phyloP scores from a whole-genome alignment of 2,888 invertebrate species.

The Temnothorax unifasciatus region DNA sequence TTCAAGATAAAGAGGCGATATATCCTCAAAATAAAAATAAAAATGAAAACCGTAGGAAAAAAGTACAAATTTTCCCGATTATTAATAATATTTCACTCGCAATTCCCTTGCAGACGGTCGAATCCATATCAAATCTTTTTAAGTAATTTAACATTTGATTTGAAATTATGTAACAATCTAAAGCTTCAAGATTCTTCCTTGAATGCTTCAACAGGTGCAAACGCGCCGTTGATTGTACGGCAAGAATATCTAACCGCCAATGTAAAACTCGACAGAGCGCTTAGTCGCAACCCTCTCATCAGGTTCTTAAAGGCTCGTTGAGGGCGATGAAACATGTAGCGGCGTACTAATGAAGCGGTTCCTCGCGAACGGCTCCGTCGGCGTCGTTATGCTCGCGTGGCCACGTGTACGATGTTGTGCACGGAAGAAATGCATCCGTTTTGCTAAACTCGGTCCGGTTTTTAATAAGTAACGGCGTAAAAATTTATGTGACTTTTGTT shows the following conservation, averaged over 20 bases:
- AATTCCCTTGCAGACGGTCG: background rate
- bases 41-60: background rate
- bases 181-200: background rate
- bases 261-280: slow-evolving; percentile 26
- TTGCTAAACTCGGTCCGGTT: background rate
- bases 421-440: slow-evolving; percentile 16
- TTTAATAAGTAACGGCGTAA: background rate
- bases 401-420: slow-evolving; percentile 19
- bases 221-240: background rate
- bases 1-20: background rate
- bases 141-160: background rate
- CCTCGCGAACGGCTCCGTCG: slow-evolving; percentile 32
- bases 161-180: background rate
- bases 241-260: slow-evolving; percentile 10
- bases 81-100: background rate
- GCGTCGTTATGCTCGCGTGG: slow-evolving; percentile 30
- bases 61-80: background rate
- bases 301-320: slow-evolving; percentile 64
- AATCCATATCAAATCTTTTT: background rate
- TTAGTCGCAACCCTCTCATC: slow-evolving; percentile 54
- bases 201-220: slow-evolving; percentile 17
- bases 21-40: background rate
- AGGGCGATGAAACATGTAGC: slow-evolving; percentile 56
- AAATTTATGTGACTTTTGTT: slow-evolving; percentile 20
- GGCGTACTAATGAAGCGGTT: slow-evolving; percentile 66